Base-by-base conservation (phyloP, 2,113 vertebrate genomes). In the Pterocles burchelli region DNA sequence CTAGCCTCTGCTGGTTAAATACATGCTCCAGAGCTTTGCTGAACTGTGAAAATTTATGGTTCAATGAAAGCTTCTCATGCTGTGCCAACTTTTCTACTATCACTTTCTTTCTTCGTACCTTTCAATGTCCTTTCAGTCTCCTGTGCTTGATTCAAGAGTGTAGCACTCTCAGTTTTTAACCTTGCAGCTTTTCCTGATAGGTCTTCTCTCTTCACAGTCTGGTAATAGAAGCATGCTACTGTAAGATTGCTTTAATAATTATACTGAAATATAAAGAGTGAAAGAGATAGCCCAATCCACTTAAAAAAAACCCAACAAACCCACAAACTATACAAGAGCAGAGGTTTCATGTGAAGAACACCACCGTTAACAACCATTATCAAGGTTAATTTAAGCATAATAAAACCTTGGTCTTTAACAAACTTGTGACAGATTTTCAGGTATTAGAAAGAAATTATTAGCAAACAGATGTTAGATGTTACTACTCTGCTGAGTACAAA, bases 131-230 rank as follows among this genome's bases (percentile, higher is more conserved):
- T 89, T 76, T 98, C 75, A n/a, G 98, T 95, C 1, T 93, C 74
- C 65, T 95, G 93, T 79, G 99, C 98, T 73, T 97, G 81, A 11
- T 91, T 95, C 83, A 99, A 75, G 4, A 99, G 97, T 1, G 96
- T 54, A 17, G 89, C 83, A 17, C 98, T 98, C 14, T 88, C 96
- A 0, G 97, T 82, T 95, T 98, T 99, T 90, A 99, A 96, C 18
- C 90, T 92, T 90, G 98, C 97, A 18, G 98, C 99, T 97, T 97
- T 99, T 95, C 98, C 86, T 65, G 97, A 91, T 31, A 99, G 96
- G 36, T 98, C 97, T 94, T 98, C 97, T 48, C 96, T 97, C 93
- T 96, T 98, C 75, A 99, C 98, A 67, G 97, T 98, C 99, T 99
- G 90, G 68, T 97, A 97, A 66, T 16, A 95, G 70, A 96, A 96